Conservation (phyloP, 2,113 vertebrate species). For the Podiceps cristatus region DNA sequence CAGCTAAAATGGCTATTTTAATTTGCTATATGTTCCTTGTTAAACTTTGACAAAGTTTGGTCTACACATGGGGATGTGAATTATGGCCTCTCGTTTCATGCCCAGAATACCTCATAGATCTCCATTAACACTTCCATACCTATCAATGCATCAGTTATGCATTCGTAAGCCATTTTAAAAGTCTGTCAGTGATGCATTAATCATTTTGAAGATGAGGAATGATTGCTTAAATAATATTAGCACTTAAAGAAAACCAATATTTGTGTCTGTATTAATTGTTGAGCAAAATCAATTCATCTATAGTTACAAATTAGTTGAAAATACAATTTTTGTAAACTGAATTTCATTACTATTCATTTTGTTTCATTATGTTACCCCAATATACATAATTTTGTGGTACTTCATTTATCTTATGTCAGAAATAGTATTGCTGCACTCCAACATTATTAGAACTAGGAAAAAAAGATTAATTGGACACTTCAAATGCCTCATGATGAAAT, state of each 20-base stretch:
- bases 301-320: not conserved
- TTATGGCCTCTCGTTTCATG: not conserved
- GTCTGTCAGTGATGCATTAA: not conserved
- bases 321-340: slow-evolving; percentile 19
- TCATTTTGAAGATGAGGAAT: not conserved
- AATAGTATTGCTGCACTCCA: not conserved
- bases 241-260: slow-evolving; percentile 17
- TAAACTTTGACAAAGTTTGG: not conserved
- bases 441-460: not conserved
- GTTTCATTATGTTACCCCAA: slow-evolving; percentile 1
- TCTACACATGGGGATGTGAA: not conserved
- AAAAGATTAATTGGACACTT: slow-evolving; percentile 52
- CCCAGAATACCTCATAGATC: not conserved
- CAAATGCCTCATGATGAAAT: not conserved
- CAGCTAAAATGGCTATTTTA: not conserved
- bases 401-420: slow-evolving; percentile 57
- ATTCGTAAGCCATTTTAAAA: slow-evolving; percentile 1
- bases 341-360: slow-evolving; percentile 9
- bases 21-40: not conserved
- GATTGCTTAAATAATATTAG: slow-evolving; percentile 10
- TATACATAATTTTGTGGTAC: slow-evolving; percentile 20
- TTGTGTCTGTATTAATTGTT: slow-evolving; percentile 42
- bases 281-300: not conserved
- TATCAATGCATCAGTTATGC: not conserved
- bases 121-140: not conserved